Percentiles rank a stretch among this genome's conserved stretches.
Evolutionary conservation across 1,140 invertebrate genomes (phyloP).

Genomic region (Halictus rubicundus): DNA sequence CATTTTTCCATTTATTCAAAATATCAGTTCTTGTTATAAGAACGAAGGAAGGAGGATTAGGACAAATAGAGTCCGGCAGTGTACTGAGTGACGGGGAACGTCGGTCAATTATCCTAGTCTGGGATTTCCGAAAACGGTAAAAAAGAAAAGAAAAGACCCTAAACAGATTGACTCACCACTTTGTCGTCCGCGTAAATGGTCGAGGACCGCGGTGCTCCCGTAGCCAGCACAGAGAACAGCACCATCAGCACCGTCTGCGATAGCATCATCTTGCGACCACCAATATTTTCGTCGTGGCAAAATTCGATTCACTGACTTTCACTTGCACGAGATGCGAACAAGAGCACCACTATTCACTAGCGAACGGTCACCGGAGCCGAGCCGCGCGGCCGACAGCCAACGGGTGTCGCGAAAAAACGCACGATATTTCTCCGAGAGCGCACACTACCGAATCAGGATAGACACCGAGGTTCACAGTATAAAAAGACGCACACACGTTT

Average conservation of each 20-base stretch:
- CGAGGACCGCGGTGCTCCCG: conserved; percentile 53
- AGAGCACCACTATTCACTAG: too few species aligned
- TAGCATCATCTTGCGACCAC: conserved; percentile 48
- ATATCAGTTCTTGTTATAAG: too few species aligned
- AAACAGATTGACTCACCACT: conserved; percentile 65
- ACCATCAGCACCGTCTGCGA: conserved; percentile 34
- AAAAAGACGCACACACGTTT: conserved; percentile 9
- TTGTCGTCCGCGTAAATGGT: conserved; percentile 70
- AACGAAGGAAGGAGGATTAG: too few species aligned
- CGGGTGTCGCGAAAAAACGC: neutral
- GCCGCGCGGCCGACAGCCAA: neutral
- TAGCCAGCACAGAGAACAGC: conserved; percentile 42
- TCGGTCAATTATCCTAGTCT: too few species aligned
- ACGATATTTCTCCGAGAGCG: neutral
- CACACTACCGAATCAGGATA: too few species aligned
- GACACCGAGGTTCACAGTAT: neutral
- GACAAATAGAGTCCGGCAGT: too few species aligned
- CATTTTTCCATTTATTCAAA: too few species aligned
- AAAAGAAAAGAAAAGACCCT: neutral
- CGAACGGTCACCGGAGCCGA: neutral
- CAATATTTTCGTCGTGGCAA: neutral
- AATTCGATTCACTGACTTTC: conserved; percentile 13
- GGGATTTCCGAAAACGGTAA: neutral
- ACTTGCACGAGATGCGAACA: conserved; percentile 10
- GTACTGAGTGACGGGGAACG: too few species aligned